A percentile compares a stretch with the other conserved stretches of the same genome.
phyloP scores from a whole-genome alignment of 1,140 invertebrate genomes.

The Druon quercuslanigerum region DNA sequence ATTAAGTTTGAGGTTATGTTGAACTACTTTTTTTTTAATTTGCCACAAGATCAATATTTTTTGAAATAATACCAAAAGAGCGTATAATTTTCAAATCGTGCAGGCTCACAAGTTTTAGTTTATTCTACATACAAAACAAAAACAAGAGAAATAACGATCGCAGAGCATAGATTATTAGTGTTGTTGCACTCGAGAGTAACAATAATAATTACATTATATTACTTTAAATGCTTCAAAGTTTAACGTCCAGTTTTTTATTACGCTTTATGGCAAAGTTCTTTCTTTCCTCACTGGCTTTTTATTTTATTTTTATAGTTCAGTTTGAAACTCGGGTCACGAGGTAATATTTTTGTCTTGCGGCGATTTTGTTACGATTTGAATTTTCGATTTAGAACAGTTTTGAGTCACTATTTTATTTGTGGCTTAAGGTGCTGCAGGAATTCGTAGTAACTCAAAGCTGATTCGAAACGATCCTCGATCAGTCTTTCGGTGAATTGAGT shows the following conservation, averaged over 20 bases:
- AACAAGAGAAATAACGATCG: conserved; percentile 33
- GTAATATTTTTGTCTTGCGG: conserved; percentile 22
- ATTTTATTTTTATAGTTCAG: conserved; percentile 34
- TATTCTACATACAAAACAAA: conserved; percentile 25
- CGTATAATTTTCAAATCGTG: background rate
- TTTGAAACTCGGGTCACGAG: background rate
- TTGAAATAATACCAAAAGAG: background rate
- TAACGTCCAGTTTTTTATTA: conserved; percentile 42
- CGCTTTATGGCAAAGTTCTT: conserved; percentile 33
- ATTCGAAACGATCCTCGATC: conserved; percentile 95
- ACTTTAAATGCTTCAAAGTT: conserved; percentile 53
- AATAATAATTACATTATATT: conserved; percentile 54
- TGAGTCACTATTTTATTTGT: conserved; percentile 85
- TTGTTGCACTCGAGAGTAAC: conserved; percentile 25
- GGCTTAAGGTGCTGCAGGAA: conserved; percentile 97
- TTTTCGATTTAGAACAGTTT: conserved; percentile 32
- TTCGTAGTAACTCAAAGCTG: conserved; percentile 96
- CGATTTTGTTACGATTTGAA: conserved; percentile 32
- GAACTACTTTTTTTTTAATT: background rate
- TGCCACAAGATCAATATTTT: background rate
- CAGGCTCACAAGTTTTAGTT: background rate
- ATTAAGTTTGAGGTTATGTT: too few species aligned
- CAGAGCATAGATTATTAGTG: conserved; percentile 34
- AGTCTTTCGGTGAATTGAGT: conserved; percentile 91
- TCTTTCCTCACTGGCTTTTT: conserved; percentile 37